Evolutionary conservation across 2,888 invertebrate genomes (phyloP).

Genomic region (Rhagonycha fulva): DNA sequence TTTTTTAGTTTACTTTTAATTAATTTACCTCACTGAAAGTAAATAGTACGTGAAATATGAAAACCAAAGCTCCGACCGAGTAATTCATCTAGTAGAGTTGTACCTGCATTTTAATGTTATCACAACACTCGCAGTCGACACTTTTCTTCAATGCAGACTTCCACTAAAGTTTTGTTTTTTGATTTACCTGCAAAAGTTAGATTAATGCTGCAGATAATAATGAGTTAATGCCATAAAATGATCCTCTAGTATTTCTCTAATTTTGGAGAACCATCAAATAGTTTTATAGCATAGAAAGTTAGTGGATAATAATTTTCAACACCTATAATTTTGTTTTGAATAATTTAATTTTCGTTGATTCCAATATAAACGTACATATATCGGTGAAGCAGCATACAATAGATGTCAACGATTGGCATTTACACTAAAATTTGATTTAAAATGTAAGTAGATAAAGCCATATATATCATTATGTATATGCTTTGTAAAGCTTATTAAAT

Average conservation of each 20-base stretch:
- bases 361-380: background rate
- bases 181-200: background rate
- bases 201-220: background rate
- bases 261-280: no score
- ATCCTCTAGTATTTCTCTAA: no score
- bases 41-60: background rate
- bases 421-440: background rate
- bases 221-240: no score
- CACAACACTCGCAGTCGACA: background rate
- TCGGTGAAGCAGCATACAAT: background rate
- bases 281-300: no score
- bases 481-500: slow-evolving; percentile 2
- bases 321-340: no score
- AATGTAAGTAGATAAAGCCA: background rate
- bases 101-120: background rate
- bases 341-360: no score
- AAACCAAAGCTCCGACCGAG: background rate
- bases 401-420: background rate
- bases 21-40: background rate
- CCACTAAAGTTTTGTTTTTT: background rate
- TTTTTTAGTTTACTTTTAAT: background rate
- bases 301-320: no score
- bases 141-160: background rate
- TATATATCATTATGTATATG: background rate
- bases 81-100: no score